These are phyloP conservation scores for Caenorhabditis panamensis DNA, from an alignment of 2,888 invertebrate species.

Conservation along the genomic window DNA sequence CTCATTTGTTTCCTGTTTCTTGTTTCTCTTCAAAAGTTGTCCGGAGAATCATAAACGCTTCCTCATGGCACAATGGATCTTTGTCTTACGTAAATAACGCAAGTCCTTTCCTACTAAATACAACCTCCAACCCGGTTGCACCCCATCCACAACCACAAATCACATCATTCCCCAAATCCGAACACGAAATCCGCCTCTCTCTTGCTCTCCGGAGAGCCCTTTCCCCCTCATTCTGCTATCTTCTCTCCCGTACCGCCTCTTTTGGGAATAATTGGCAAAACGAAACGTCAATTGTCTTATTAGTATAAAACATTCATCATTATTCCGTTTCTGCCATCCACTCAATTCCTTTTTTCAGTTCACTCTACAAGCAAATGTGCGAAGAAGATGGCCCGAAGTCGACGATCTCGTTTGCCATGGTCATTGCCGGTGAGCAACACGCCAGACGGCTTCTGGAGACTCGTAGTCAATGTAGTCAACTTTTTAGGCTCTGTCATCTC, in stretches of 20 bases:
- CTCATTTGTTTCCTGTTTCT: too few species aligned
- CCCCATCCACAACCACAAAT: constrained; percentile 7
- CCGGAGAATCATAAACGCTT: too few species aligned
- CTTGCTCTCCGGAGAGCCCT: background rate
- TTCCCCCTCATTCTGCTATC: background rate
- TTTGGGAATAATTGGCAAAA: constrained; percentile 34
- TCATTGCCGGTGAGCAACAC: constrained; percentile 43
- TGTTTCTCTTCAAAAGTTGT: too few species aligned
- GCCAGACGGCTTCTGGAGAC: background rate
- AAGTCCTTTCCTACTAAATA: background rate
- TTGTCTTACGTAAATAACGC: too few species aligned
- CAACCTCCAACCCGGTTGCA: background rate
- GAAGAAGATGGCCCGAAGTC: constrained; percentile 56
- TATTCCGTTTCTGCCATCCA: background rate
- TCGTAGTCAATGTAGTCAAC: constrained; percentile 5
- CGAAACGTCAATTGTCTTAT: constrained; percentile 33
- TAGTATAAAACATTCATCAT: constrained; percentile 33
- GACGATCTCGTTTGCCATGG: constrained; percentile 44
- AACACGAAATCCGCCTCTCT: constrained; percentile 31
- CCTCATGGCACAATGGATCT: constrained; percentile 1
- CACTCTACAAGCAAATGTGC: constrained; percentile 54
- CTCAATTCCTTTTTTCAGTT: constrained; percentile 1
- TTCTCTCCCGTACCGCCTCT: constrained; percentile 8
- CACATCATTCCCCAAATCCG: constrained; percentile 30
- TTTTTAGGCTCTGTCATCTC: constrained; percentile 62